These are phyloP conservation scores for Ceraclea dissimilis DNA, from an alignment of 2,888 invertebrate genomes.

Conservation along the genomic window DNA sequence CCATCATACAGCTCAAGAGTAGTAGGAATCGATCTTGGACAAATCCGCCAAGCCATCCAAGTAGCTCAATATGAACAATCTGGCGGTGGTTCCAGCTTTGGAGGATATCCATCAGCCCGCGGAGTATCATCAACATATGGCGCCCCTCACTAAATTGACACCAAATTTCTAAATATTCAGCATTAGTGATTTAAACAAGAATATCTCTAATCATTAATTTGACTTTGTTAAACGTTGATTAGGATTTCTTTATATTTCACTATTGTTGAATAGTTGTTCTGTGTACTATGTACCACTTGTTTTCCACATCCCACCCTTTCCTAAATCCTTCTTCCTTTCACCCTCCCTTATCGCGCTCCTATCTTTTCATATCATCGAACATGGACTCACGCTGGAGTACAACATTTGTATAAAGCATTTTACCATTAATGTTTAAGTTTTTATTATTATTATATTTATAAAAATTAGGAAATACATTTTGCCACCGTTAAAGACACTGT, in stretches of 20 bases:
- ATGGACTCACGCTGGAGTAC: slow-evolving; percentile 14
- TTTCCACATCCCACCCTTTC: background rate
- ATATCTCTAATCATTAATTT: background rate
- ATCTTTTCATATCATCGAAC: slow-evolving; percentile 20
- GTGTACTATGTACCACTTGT: slow-evolving; percentile 8
- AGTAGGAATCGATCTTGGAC: slow-evolving; percentile 78
- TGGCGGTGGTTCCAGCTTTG: slow-evolving; percentile 40
- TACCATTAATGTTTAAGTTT: slow-evolving; percentile 37
- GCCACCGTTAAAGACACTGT: slow-evolving; percentile 24
- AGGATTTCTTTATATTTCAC: background rate
- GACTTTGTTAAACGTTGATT: background rate
- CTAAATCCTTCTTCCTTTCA: slow-evolving; percentile 7
- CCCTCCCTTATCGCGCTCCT: slow-evolving; percentile 4
- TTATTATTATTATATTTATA: slow-evolving; percentile 41
- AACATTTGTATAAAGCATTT: slow-evolving; percentile 27
- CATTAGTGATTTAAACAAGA: background rate
- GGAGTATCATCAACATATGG: slow-evolving; percentile 50
- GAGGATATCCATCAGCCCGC: slow-evolving; percentile 36
- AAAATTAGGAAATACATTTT: slow-evolving; percentile 50
- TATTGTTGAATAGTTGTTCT: background rate
- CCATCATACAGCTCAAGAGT: slow-evolving; percentile 52
- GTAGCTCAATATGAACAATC: slow-evolving; percentile 77
- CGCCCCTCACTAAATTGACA: slow-evolving; percentile 45
- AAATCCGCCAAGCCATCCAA: slow-evolving; percentile 79
- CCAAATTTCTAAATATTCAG: background rate